Percentiles rank a stretch among this genome's conserved stretches.
Conservation (phyloP, 2,113 vertebrate genomes). For the Podiceps cristatus region DNA sequence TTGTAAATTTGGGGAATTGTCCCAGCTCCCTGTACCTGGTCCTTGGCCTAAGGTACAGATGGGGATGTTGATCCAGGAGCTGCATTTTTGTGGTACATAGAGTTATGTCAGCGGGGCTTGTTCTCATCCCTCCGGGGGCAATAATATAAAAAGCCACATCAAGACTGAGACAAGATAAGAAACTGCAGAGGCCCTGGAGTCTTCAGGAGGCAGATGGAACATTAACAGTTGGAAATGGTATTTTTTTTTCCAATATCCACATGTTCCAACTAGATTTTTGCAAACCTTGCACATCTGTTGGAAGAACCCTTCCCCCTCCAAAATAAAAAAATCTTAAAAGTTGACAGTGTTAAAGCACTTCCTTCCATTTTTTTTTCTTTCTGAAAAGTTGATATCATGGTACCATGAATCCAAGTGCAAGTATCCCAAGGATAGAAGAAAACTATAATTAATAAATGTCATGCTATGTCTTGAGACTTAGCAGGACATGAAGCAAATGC, state of each 20-base stretch:
- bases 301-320: not conserved
- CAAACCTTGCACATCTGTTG: not conserved
- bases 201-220: not conserved
- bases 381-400: not conserved
- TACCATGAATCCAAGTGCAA: not conserved
- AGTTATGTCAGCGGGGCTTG: not conserved
- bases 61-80: not conserved
- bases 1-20: not conserved
- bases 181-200: not conserved
- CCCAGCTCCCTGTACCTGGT: not conserved
- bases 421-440: not conserved
- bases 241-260: not conserved
- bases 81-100: not conserved
- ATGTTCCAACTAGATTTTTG: not conserved
- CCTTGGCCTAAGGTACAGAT: not conserved
- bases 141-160: slow-evolving; percentile 2
- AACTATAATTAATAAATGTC: not conserved
- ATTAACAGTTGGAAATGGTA: not conserved
- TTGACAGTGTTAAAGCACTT: not conserved
- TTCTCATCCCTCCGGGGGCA: not conserved
- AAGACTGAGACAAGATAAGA: not conserved
- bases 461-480: not conserved
- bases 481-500: not conserved
- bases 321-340: not conserved
- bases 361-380: not conserved